Conservation (phyloP, 1,140 invertebrate species). For the Hyposmocoma kahamanoa region DNA sequence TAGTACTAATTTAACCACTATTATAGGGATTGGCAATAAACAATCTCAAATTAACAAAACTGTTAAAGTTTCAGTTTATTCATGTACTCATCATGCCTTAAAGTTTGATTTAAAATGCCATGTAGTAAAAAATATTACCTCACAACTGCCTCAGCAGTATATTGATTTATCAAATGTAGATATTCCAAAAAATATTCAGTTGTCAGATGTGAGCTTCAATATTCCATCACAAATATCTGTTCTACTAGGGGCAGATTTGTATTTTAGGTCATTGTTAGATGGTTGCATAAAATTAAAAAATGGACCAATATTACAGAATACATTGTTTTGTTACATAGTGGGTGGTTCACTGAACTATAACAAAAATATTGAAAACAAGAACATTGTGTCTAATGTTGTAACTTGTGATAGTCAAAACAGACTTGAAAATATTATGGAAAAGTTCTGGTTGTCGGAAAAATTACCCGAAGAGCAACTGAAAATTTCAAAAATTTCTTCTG, state of each 20-base stretch:
- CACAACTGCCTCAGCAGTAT: too few relatives aligned
- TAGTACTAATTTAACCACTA: constrained; percentile 1
- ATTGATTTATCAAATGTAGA: too few relatives aligned
- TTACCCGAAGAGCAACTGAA: not conserved
- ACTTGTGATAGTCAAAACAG: not conserved
- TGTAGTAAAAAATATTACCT: too few relatives aligned
- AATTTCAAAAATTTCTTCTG: not conserved
- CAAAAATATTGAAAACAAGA: not conserved
- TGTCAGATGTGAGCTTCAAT: not conserved
- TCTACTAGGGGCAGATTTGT: not conserved
- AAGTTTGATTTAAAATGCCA: too few relatives aligned
- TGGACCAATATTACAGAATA: not conserved
- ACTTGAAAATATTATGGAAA: not conserved
- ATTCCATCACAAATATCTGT: not conserved
- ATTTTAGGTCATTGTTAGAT: not conserved
- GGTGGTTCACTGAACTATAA: not conserved
- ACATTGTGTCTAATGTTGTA: not conserved
- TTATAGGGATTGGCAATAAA: constrained; percentile 21
- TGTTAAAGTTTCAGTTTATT: too few relatives aligned
- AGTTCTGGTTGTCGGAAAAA: not conserved
- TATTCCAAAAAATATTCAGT: too few relatives aligned
- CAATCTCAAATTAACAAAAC: too few relatives aligned
- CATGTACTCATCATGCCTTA: too few relatives aligned
- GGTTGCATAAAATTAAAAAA: not conserved
- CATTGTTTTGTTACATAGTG: not conserved